Percentiles rank a stretch among this genome's conserved stretches.
Conservation (phyloP, 1,140 invertebrate species). For the Ericerus pela region DNA sequence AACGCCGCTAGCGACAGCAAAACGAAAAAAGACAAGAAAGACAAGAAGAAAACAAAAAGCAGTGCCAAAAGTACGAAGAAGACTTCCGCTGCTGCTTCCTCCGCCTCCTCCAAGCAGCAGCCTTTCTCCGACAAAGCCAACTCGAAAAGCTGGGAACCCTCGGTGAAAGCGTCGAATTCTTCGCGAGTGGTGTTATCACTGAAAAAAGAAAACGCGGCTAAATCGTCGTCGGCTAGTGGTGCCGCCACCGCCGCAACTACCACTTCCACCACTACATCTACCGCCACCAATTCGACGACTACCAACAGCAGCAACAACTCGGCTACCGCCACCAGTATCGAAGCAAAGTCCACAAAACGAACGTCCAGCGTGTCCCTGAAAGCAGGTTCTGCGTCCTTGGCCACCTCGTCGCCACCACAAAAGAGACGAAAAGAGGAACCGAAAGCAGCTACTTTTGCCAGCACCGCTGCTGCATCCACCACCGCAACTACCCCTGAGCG, state of each 20-base stretch:
- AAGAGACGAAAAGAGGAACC: neutral
- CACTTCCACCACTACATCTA: neutral
- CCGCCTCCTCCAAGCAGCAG: neutral
- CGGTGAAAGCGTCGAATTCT: slow-evolving; percentile 4
- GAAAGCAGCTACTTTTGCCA: neutral
- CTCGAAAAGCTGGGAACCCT: neutral
- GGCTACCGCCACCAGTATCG: neutral
- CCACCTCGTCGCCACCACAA: neutral
- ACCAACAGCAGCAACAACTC: neutral
- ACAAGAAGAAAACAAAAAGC: neutral
- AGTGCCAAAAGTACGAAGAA: no score
- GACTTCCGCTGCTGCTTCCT: neutral
- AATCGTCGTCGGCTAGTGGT: neutral
- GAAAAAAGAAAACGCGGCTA: neutral
- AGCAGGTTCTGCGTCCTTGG: neutral
- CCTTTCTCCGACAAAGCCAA: neutral
- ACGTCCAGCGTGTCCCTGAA: neutral
- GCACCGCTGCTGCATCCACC: neutral
- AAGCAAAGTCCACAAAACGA: slow-evolving; percentile 6
- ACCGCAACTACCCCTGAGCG: neutral
- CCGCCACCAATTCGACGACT: neutral
- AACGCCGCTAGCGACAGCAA: neutral
- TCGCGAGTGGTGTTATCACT: neutral
- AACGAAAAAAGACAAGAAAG: slow-evolving; percentile 1
- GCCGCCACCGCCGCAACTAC: neutral